Conservation (phyloP, 1,140 invertebrate genomes). For the Nylanderia fulva region DNA sequence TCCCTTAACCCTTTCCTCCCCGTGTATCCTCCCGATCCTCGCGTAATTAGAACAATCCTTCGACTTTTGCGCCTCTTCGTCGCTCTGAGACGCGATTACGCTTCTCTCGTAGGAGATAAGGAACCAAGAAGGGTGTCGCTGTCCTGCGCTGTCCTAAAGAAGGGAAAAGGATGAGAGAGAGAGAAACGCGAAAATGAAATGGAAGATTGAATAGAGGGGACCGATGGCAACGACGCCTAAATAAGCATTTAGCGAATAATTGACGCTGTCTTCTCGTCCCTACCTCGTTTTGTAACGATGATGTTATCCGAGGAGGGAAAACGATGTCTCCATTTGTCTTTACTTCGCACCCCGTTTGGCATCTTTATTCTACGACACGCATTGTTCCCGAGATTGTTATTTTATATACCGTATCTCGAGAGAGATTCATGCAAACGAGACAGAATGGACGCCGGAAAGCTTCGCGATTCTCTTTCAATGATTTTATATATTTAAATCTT, state of each 20-base stretch:
- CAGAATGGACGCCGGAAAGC: background rate
- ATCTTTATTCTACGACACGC: constrained; percentile 18
- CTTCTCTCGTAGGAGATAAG: background rate
- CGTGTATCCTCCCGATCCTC: background rate
- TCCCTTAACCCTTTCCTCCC: background rate
- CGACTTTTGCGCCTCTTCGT: constrained; percentile 17
- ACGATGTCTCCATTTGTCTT: constrained; percentile 36
- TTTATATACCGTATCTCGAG: background rate
- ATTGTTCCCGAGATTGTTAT: constrained; percentile 19
- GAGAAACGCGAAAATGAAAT: constrained; percentile 15
- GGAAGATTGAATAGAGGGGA: background rate
- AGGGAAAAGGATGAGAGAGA: constrained; percentile 12
- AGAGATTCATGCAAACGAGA: constrained; percentile 19
- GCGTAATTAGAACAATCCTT: constrained; percentile 56
- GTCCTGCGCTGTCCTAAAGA: background rate
- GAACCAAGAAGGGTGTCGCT: constrained; percentile 17
- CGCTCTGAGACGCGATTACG: background rate
- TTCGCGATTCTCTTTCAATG: background rate
- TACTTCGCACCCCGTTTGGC: background rate
- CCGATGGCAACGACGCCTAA: constrained; percentile 8
- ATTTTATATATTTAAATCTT: constrained; percentile 21
- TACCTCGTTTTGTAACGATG: background rate
- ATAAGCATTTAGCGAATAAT: constrained; percentile 50
- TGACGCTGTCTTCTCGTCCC: background rate
- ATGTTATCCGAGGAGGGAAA: constrained; percentile 7